Conservation (phyloP, 2,888 invertebrate species). For the Sussaba pulchella region DNA sequence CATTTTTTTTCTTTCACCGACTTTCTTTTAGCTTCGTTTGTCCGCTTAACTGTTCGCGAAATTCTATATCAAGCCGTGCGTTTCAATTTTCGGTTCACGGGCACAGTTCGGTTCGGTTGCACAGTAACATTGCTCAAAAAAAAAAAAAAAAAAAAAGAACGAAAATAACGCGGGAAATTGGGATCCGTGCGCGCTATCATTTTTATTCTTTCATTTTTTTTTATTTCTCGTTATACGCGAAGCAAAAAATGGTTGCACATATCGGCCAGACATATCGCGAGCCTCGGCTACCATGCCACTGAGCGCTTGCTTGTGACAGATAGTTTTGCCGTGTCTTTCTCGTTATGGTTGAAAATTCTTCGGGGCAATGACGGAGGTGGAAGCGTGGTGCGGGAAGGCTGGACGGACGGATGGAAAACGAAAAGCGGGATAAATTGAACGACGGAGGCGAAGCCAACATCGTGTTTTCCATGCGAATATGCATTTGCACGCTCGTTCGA, state of each 20-base stretch:
- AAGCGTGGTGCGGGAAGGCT: slow-evolving; percentile 11
- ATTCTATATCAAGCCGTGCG: not conserved
- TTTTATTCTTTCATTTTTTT: not conserved
- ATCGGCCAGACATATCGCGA: too few species aligned
- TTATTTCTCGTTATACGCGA: not conserved
- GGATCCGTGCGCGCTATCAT: not conserved
- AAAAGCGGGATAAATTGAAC: slow-evolving; percentile 56
- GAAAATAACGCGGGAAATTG: not conserved
- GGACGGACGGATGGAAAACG: slow-evolving; percentile 15
- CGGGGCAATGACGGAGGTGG: slow-evolving; percentile 36
- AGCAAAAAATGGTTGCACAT: too few species aligned
- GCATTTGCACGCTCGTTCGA: slow-evolving; percentile 62
- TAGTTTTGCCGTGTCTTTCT: too few species aligned
- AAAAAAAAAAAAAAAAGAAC: not conserved
- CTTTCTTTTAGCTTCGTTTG: slow-evolving; percentile 16
- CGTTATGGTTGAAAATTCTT: slow-evolving; percentile 49
- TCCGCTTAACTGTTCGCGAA: slow-evolving; percentile 24
- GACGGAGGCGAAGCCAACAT: slow-evolving; percentile 54
- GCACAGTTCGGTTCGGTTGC: too few species aligned
- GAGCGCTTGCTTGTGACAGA: not conserved
- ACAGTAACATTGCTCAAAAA: slow-evolving; percentile 19
- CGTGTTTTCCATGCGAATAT: slow-evolving; percentile 69
- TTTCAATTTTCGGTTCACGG: slow-evolving; percentile 3
- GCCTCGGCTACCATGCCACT: too few species aligned
- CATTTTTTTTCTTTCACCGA: not conserved